phyloP scores from a whole-genome alignment of 1,140 invertebrate species.

The Galleria mellonella region DNA sequence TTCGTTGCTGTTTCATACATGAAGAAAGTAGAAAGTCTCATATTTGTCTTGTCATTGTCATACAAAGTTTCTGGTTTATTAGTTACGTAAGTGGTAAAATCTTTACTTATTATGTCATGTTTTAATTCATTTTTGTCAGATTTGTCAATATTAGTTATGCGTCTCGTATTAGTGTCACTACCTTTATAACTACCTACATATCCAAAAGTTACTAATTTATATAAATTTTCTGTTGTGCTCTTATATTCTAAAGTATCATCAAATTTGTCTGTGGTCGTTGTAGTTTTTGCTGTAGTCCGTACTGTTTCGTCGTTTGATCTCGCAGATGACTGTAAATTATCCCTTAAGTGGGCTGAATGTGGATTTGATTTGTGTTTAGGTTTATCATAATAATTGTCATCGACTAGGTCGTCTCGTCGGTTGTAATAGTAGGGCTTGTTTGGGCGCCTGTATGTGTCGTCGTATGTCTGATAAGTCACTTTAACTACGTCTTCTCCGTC shows the following conservation, averaged over 20 bases:
- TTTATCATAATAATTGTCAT: conserved; percentile 23
- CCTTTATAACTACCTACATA: conserved; percentile 58
- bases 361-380: conserved; percentile 32
- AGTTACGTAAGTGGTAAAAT: conserved; percentile 41
- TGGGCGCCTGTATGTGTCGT: conserved; percentile 62
- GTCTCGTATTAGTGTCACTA: not conserved
- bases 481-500: conserved; percentile 63
- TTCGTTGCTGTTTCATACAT: conserved; percentile 55
- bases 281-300: conserved; percentile 18
- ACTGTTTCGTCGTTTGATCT: conserved; percentile 45
- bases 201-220: conserved; percentile 61
- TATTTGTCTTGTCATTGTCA: conserved; percentile 14
- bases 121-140: conserved; percentile 20
- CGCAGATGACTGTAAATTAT: conserved; percentile 37
- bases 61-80: conserved; percentile 19
- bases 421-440: conserved; percentile 58
- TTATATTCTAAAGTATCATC: conserved; percentile 23
- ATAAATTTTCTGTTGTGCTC: conserved; percentile 48
- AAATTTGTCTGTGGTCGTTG: conserved; percentile 18
- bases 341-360: conserved; percentile 13
- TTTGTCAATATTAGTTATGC: conserved; percentile 12
- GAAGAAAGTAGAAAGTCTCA: conserved; percentile 60
- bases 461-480: conserved; percentile 63
- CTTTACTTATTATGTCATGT: conserved; percentile 41
- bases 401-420: conserved; percentile 31